Base-by-base conservation (phyloP, 2,113 vertebrate species). In the Cisticola juncidis region DNA sequence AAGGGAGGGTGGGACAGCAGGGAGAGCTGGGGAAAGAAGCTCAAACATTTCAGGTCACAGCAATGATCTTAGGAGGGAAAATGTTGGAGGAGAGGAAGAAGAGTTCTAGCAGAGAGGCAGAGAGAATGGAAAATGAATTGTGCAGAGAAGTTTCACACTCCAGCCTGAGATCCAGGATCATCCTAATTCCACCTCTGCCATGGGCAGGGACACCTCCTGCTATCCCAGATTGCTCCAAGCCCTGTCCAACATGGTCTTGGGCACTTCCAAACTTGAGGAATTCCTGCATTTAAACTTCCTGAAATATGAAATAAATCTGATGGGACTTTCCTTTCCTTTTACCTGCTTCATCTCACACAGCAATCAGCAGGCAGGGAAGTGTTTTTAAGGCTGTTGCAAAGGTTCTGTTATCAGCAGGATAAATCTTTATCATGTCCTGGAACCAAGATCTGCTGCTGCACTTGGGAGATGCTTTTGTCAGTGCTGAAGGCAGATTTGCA, bases 211-310 rank as follows among this genome's bases (percentile, higher is more conserved):
- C 12, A 38, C 24, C 20, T n/a, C 9, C n/a, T 29, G 4, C 40
- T 19, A 0, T 7, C 35, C 56, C 56, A 56, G 40, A 5, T 0
- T 26, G 14, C 62, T 69, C 71, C 47, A 81, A 25, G 15, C 44
- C 15, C 22, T 3, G 18, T 51, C 77, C 86, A 47, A 0, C 35
- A 0, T 42, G 40, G 25, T 54, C 9, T 48, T 53, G 61, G 5
- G 5, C 4, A 1, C n/a, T 54, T 47, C 57, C 42, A 61, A 15
- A 48, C 15, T 9, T 21, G 50, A 15, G 22, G 5, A 83, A 68
- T 68, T 45, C 14, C 81, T 77, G 7, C 36, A 24, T 68, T 54
- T 40, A 22, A 68, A 64, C 48, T 80, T 60, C 0, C 0, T 12
- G 19, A 65, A 58, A 1, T 28, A 24, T 22, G 24, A 65, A 74